Evolutionary conservation across 2,113 vertebrate genomes (phyloP), one percentile per base, ranked within the genome.

Genomic region (Semnopithecus entellus): DNA sequence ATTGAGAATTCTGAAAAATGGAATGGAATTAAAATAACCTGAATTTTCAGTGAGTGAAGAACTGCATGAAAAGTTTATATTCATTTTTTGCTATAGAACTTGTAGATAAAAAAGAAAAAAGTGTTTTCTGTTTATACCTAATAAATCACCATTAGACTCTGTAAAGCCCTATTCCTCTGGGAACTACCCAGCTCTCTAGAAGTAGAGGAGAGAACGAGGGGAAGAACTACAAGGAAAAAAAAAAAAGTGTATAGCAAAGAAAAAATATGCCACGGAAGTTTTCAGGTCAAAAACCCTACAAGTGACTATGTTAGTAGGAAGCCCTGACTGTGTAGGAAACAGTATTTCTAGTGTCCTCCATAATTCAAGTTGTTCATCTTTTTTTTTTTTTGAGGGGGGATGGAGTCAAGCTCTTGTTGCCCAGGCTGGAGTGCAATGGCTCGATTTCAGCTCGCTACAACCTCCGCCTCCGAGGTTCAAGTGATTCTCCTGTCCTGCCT

Each of bases 1-100:
- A 92, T 32, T 98, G 12, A 98, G 97, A 97, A 97, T 96, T 97
- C 99, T 99, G 97, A 73, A 97, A 97, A 92, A 96, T 68, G 17
- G 11, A 92, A 96, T 94, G 40, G 20, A 94, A 90, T 90, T 40
- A 73, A 95, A 89, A 75, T 91, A 59, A 94, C 72, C 27, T 35
- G 48, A 22, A 78, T 73, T 95, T 93, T 93, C 73, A 83, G 25
- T 73, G n/a, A 87, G 18, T 59, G 14, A 91, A 61, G 50, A 61
- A 50, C 17, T 27, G 25, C 55, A 82, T 55, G 23, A 68, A 72
- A 94, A 91, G 14, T 40, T 70, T 92, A 76, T 32, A 66, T 45
- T 76, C 32, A 55, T 90, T 73, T 64, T 20, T 27, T 20, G 9
- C 11, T 48, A 88, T 4, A 2, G 27, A 90, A 80, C 45, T 57